A percentile compares a stretch with the other conserved stretches of the same genome.
Evolutionary conservation across 2,888 invertebrate genomes (phyloP).

Genomic region (Dynastes tityus): DNA sequence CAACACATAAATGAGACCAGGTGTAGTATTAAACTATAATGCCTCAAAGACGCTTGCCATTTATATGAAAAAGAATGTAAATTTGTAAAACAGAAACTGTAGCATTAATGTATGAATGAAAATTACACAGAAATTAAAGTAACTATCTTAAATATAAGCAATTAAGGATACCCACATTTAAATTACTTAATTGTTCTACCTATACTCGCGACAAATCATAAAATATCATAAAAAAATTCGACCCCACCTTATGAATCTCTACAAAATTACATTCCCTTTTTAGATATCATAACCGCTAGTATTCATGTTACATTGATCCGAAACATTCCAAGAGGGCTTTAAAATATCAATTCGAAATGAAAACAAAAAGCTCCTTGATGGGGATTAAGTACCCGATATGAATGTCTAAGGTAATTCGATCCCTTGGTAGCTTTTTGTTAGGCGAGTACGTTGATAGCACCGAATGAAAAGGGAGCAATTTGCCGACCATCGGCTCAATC

Average conservation of each 20-base stretch:
- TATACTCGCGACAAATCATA: too few species aligned
- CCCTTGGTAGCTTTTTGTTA: constrained; percentile 55
- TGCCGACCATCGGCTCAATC: constrained; percentile 39
- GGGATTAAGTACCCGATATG: constrained; percentile 35
- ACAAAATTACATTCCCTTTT: not conserved
- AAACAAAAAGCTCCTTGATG: constrained; percentile 26
- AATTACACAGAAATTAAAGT: too few species aligned
- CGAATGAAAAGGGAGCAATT: constrained; percentile 35
- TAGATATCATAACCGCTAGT: not conserved
- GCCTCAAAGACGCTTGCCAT: too few species aligned
- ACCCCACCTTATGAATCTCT: not conserved
- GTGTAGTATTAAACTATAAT: too few species aligned
- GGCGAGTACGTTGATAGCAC: constrained; percentile 51
- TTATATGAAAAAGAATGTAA: too few species aligned
- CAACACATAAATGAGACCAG: too few species aligned
- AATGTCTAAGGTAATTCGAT: constrained; percentile 52
- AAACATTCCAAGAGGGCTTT: not conserved
- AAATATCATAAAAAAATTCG: too few species aligned
- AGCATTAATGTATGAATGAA: too few species aligned
- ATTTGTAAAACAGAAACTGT: too few species aligned
- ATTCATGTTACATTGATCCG: not conserved
- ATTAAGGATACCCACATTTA: too few species aligned
- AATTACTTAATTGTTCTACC: too few species aligned
- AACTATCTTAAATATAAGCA: too few species aligned
- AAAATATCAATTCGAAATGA: constrained; percentile 31